Evolutionary conservation across 2,797 vertebrate genomes (phyloP).

Genomic region (Thamnophis elegans): DNA sequence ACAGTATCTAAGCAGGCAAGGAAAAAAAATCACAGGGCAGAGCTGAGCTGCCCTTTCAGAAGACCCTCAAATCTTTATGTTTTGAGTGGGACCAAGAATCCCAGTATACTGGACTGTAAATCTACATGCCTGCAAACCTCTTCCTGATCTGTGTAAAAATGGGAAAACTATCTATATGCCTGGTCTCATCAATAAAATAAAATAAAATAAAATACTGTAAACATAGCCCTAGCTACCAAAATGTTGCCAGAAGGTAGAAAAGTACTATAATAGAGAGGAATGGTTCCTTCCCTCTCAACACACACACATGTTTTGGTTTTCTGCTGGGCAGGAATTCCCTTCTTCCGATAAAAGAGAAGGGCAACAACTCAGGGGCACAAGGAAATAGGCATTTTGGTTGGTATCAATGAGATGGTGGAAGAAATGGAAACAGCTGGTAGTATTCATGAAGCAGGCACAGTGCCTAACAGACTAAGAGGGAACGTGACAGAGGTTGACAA

Average conservation of each 20-base stretch:
- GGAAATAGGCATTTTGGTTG: background rate
- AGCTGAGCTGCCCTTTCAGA: background rate
- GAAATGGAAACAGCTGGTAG: background rate
- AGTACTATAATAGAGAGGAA: background rate
- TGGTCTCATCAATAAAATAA: background rate
- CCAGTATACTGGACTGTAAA: background rate
- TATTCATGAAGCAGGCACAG: background rate
- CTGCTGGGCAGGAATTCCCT: background rate
- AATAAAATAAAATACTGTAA: background rate
- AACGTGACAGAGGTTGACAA: background rate
- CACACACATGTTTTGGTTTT: background rate
- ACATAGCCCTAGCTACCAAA: background rate
- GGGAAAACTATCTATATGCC: background rate
- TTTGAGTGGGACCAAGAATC: background rate
- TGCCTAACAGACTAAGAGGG: background rate
- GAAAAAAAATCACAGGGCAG: background rate
- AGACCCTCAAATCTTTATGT: background rate
- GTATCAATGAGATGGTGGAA: background rate
- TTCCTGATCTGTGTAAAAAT: background rate
- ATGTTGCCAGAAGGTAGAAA: background rate
- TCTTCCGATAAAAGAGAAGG: background rate
- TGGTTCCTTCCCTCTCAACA: background rate
- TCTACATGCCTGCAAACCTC: background rate
- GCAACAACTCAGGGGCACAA: background rate
- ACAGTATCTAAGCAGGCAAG: background rate